Evolutionary conservation across 1,140 invertebrate species (phyloP).

Genomic region (Drosophila littoralis): DNA sequence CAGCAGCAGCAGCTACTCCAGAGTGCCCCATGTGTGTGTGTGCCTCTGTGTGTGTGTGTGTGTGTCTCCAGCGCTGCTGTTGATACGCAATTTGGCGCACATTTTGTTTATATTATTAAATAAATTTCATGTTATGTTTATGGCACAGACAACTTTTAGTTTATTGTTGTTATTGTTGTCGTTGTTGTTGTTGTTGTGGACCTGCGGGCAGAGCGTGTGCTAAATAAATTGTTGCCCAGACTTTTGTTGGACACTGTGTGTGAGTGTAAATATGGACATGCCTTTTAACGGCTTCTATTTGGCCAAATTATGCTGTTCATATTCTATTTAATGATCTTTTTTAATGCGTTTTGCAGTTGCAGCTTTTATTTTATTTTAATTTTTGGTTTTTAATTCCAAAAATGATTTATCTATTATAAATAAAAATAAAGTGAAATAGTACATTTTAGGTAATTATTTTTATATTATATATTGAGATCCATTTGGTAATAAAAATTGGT

Average conservation of each 20-base stretch:
- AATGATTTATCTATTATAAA: neutral
- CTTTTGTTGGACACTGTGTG: slow-evolving; percentile 19
- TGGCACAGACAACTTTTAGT: slow-evolving; percentile 17
- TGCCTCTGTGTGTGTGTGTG: neutral
- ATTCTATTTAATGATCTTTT: slow-evolving; percentile 33
- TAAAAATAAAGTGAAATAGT: neutral
- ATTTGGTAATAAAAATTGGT: no score
- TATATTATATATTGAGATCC: no score
- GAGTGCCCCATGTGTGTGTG: neutral
- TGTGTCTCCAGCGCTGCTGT: slow-evolving; percentile 22
- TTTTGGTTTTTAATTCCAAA: neutral
- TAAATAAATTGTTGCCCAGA: slow-evolving; percentile 47
- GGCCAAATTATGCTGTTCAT: slow-evolving; percentile 34
- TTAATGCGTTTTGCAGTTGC: neutral
- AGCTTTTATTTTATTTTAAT: neutral
- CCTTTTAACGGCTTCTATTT: slow-evolving; percentile 28
- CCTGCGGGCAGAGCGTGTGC: slow-evolving; percentile 35
- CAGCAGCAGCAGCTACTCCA: slow-evolving; percentile 14
- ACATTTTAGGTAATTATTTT: no score
- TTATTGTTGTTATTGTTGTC: slow-evolving; percentile 1
- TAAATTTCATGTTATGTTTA: slow-evolving; percentile 76
- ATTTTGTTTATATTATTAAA: slow-evolving; percentile 82
- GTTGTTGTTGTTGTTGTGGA: slow-evolving; percentile 17
- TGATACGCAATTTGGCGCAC: slow-evolving; percentile 81
- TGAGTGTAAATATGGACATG: neutral